Evolutionary conservation across 92 coral and sea anemone genomes (phyloP), one percentile per base, ranked within the genome.

Genomic region (Epizoanthus scotinus): DNA sequence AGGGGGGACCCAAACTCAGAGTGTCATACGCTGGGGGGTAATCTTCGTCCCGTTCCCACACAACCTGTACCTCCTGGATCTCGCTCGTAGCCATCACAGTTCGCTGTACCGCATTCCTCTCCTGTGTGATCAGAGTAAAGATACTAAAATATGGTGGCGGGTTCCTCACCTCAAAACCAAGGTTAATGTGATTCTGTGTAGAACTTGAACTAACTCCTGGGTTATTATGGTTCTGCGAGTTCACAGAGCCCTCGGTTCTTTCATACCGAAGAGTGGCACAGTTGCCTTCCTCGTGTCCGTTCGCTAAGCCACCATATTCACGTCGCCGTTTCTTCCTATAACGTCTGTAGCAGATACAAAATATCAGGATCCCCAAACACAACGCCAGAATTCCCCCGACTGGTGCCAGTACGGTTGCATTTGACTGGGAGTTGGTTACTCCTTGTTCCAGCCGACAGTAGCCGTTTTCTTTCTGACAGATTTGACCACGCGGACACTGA

Each of bases 131-230:
- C 24, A 75, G 38, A 21, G 81, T 59, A 57, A 75, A 75, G 12
- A 75, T 59, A 59, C 68, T 75, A 75, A 75, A 75, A 75, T 75
- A 75, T 59, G 81, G 57, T 15, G 81, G 81, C 2, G 81, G 81
- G 42, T 75, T 75, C 34, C 59, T 40, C 2, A 58, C 28, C 34
- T 75, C 81, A 21, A 75, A 75, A 6, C 81, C 81, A 57, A 75
- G 27, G 19, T 75, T 75, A 20, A 75, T 56, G 21, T 75, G 81
- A 59, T 59, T 75, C 20, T 29, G 81, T 14, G 53, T 21, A 0
- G 81, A 38, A 26, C 49, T 75, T 40, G 68, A 75, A 59, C 67
- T 59, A 21, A 38, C 67, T 5, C 61, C 54, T 3, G 44, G 56
- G 26, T 18, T 75, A 18, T 49, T 7, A 1, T 3, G 1, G 19